A percentile compares a stretch with the other conserved stretches of the same genome.
Evolutionary conservation across 2,888 invertebrate genomes (phyloP).

Genomic region (Saturnia pavonia): DNA sequence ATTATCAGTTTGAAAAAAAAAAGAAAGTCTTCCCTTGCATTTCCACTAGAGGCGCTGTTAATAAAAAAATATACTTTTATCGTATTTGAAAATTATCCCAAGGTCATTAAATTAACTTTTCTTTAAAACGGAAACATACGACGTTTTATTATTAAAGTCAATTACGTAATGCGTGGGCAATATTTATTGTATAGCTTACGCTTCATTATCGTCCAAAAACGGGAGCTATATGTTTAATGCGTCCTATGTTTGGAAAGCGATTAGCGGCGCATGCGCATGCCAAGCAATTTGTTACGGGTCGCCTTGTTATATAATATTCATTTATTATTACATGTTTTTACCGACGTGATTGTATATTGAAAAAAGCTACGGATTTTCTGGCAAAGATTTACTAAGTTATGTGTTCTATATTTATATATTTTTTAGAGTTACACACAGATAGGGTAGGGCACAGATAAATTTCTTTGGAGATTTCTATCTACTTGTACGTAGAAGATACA

Average conservation of each 20-base stretch:
- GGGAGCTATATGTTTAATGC: slow-evolving; percentile 1
- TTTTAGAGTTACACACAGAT: too few species aligned
- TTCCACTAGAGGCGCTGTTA: not conserved
- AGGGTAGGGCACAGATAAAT: too few species aligned
- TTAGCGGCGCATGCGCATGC: not conserved
- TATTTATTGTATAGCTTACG: not conserved
- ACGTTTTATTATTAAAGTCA: not conserved
- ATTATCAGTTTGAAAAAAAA: too few species aligned
- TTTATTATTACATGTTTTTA: not conserved
- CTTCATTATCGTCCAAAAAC: not conserved
- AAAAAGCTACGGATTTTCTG: not conserved
- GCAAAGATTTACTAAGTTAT: not conserved
- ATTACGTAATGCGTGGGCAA: not conserved
- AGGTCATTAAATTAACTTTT: not conserved
- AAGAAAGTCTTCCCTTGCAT: not conserved
- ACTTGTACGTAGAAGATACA: too few species aligned
- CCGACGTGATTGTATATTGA: not conserved
- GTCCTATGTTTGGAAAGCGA: not conserved
- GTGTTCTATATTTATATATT: too few species aligned
- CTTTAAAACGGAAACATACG: not conserved
- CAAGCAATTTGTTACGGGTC: not conserved
- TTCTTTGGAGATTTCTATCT: too few species aligned
- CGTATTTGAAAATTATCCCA: not conserved
- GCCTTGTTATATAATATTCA: not conserved
- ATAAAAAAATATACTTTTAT: not conserved